Evolutionary conservation across 2,113 vertebrate genomes (phyloP).

Genomic region (Zosterops borbonicus): DNA sequence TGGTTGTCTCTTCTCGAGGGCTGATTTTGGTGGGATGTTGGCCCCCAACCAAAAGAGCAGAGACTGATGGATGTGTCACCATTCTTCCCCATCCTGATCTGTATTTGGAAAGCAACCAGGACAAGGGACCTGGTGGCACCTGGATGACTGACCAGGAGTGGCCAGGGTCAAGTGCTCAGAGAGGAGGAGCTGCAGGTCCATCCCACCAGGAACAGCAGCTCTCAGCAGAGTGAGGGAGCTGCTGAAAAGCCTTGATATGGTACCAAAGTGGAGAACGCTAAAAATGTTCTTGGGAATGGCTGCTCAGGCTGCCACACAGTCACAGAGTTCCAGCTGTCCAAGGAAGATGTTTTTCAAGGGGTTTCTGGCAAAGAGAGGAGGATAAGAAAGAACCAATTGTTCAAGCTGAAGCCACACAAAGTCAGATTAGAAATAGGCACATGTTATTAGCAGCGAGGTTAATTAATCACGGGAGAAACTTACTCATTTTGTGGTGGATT

Average conservation of each 20-base stretch:
- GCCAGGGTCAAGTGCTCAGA: background rate
- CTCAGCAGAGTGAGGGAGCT: background rate
- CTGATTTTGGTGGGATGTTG: background rate
- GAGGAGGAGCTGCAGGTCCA: background rate
- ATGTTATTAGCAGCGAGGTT: background rate
- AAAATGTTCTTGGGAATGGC: background rate
- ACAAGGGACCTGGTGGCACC: background rate
- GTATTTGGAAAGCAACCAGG: background rate
- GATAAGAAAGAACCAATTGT: background rate
- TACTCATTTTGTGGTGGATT: background rate
- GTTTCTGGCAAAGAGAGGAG: background rate
- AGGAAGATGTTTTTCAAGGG: background rate
- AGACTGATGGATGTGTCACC: accelerated
- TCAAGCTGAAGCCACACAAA: background rate
- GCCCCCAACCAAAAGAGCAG: background rate
- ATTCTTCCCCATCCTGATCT: background rate
- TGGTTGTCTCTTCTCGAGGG: background rate
- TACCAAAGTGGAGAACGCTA: background rate
- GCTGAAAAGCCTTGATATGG: background rate
- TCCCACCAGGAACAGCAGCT: background rate
- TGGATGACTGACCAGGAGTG: background rate
- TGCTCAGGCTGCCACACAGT: background rate
- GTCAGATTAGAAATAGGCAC: background rate
- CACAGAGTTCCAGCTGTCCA: background rate
- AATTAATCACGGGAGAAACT: background rate